Evolutionary conservation across 2,888 invertebrate species (phyloP).

Genomic region (Eristalis intricaria): DNA sequence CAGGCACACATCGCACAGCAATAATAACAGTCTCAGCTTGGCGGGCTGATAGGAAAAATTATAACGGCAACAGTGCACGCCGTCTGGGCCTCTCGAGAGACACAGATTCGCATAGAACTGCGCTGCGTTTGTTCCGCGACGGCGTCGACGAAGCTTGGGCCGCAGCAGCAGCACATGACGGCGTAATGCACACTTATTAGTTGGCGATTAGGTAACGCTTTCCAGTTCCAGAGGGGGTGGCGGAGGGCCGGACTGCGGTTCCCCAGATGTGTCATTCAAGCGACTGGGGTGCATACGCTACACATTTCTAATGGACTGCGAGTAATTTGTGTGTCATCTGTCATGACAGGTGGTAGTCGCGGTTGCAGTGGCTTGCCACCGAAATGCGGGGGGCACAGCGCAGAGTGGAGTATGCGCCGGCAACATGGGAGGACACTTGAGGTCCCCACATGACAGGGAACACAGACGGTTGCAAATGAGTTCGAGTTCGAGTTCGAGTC

Average conservation of each 20-base stretch:
- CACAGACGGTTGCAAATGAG: neutral
- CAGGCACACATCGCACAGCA: neutral
- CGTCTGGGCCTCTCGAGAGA: conserved; percentile 1
- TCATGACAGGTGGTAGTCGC: conserved; percentile 29
- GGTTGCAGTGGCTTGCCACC: neutral
- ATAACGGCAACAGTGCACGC: conserved; percentile 56
- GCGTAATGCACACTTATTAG: conserved; percentile 53
- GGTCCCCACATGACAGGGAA: neutral
- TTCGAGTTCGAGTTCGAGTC: neutral
- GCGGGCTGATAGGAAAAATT: conserved; percentile 34
- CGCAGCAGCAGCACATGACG: conserved; percentile 32
- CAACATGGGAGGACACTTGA: conserved; percentile 15
- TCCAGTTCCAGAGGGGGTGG: neutral
- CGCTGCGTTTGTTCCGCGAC: conserved; percentile 49
- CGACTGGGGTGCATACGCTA: conserved; percentile 23
- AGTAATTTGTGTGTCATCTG: conserved; percentile 58
- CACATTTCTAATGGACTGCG: conserved; percentile 45
- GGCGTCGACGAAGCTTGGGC: conserved; percentile 34
- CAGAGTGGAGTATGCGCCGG: neutral
- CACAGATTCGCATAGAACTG: conserved; percentile 57
- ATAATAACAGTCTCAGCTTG: conserved; percentile 30
- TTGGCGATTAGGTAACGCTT: conserved; percentile 51
- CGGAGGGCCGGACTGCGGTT: conserved; percentile 7
- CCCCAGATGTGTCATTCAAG: conserved; percentile 38
- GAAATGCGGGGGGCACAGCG: neutral